Conservation (phyloP, 2,113 vertebrate species). For the Trochalopteron elliotii region DNA sequence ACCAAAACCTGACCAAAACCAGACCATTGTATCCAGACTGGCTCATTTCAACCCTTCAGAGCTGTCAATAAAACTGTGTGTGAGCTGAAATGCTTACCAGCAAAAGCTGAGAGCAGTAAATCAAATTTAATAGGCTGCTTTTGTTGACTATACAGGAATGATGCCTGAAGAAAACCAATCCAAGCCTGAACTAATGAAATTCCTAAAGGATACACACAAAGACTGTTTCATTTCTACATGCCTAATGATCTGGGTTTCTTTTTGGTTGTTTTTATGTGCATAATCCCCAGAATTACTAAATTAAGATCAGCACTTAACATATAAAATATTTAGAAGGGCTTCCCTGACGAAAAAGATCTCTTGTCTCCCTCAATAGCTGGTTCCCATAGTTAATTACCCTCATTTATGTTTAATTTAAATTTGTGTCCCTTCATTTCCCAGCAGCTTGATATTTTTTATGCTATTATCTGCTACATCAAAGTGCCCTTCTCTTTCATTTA, state of each 20-base stretch:
- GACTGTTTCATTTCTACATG: not conserved
- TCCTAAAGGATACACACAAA: constrained; percentile 6
- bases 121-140: constrained; percentile 33
- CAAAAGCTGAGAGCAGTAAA: constrained; percentile 50
- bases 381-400: not conserved
- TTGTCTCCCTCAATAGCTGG: not conserved
- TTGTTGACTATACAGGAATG: not conserved
- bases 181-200: constrained; percentile 15
- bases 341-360: constrained; percentile 8
- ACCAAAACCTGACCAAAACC: constrained; percentile 49
- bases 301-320: not conserved
- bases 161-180: not conserved
- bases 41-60: constrained; percentile 28
- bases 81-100: constrained; percentile 40
- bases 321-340: constrained; percentile 16
- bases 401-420: constrained; percentile 12
- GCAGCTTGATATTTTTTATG: not conserved
- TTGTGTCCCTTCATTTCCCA: not conserved
- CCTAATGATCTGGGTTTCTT: not conserved
- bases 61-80: constrained; percentile 19
- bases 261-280: not conserved
- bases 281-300: constrained; percentile 5
- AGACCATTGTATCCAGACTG: constrained; percentile 8
- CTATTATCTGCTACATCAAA: not conserved
- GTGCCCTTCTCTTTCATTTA: not conserved